Evolutionary conservation across 1,140 invertebrate species (phyloP).

Genomic region (Amyelois transitella): DNA sequence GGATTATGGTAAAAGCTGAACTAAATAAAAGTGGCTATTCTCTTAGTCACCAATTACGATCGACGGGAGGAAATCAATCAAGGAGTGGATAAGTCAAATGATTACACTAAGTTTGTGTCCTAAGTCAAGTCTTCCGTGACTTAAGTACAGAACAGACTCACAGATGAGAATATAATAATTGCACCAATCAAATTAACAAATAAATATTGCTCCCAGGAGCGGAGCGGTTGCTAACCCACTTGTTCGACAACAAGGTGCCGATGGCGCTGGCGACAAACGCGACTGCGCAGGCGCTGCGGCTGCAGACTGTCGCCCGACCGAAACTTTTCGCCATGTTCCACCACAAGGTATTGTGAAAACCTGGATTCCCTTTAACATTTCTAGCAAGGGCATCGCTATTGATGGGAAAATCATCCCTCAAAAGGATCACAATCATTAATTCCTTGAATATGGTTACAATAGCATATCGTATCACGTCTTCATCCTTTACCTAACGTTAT

Average conservation of each 20-base stretch:
- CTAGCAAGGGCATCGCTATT: too few species aligned
- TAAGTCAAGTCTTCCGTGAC: not conserved
- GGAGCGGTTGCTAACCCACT: conserved; percentile 79
- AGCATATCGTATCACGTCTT: too few species aligned
- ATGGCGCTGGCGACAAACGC: conserved; percentile 86
- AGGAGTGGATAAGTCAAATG: too few species aligned
- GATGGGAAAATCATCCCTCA: too few species aligned
- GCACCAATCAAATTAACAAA: not conserved
- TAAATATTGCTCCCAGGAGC: conserved; percentile 72
- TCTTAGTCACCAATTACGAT: too few species aligned
- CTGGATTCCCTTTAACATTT: too few species aligned
- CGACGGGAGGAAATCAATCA: too few species aligned
- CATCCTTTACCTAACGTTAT: too few species aligned
- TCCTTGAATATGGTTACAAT: too few species aligned
- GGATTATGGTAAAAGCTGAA: too few species aligned
- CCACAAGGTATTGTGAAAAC: conserved; percentile 82
- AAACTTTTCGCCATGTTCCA: conserved; percentile 79
- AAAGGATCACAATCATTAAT: too few species aligned
- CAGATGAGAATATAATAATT: not conserved
- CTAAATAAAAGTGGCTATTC: too few species aligned
- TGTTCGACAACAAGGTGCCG: conserved; percentile 78
- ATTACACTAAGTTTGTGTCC: not conserved
- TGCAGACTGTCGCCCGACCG: conserved; percentile 80
- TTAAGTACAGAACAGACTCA: not conserved
- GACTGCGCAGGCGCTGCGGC: conserved; percentile 74